These are phyloP conservation scores for Zaprionus camerounensis DNA, from an alignment of 1,140 invertebrate species.

Conservation along the genomic window DNA sequence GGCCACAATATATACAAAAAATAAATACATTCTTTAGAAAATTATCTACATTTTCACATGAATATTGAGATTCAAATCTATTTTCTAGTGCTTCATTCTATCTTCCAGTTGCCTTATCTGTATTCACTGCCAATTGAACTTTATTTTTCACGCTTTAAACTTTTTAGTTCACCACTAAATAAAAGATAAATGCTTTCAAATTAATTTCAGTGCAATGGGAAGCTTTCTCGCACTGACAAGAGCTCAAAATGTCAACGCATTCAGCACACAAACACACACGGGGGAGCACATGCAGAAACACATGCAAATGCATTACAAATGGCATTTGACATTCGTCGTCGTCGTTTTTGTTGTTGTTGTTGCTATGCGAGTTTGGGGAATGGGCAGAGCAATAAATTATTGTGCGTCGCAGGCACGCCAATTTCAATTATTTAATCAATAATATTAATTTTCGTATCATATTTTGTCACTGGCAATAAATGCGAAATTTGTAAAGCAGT, in stretches of 20 bases:
- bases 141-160: neutral
- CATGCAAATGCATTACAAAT: slow-evolving; percentile 41
- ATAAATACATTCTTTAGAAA: no score
- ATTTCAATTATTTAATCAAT: slow-evolving; percentile 84
- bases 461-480: slow-evolving; percentile 83
- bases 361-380: neutral
- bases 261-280: slow-evolving; percentile 10
- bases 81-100: no score
- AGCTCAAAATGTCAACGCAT: slow-evolving; percentile 57
- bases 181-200: slow-evolving; percentile 20
- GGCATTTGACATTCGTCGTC: slow-evolving; percentile 39
- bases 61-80: no score
- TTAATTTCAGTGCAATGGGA: slow-evolving; percentile 35
- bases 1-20: no score
- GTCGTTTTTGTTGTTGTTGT: slow-evolving; percentile 23
- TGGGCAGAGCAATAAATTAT: slow-evolving; percentile 47
- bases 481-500: slow-evolving; percentile 79
- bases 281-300: slow-evolving; percentile 29
- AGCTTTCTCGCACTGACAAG: slow-evolving; percentile 36
- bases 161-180: neutral
- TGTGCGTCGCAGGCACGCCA: slow-evolving; percentile 60
- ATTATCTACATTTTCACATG: no score
- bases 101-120: no score
- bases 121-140: neutral
- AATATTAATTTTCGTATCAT: slow-evolving; percentile 84